A percentile compares a stretch with the other conserved stretches of the same genome.
Evolutionary conservation across 2,888 invertebrate species (phyloP).

Genomic region (Pristionchus mayeri): DNA sequence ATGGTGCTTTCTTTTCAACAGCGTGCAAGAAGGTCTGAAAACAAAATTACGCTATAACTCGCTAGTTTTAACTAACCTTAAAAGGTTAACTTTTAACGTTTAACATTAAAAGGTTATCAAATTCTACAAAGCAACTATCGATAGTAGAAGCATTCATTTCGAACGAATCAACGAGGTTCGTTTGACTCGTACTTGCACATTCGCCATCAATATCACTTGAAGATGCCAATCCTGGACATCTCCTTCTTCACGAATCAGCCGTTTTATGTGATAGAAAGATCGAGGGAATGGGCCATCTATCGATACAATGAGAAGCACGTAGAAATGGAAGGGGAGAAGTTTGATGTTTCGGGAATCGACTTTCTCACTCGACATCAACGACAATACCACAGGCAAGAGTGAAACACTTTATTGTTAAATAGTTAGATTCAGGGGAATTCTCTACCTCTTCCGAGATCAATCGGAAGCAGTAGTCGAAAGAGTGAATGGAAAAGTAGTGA

Average conservation of each 20-base stretch:
- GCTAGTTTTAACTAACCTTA: too few relatives aligned
- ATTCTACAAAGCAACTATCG: not conserved
- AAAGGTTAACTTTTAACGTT: not conserved
- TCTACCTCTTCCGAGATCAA: too few relatives aligned
- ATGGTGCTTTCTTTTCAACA: not conserved
- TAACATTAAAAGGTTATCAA: not conserved
- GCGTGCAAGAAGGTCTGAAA: not conserved
- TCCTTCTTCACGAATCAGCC: not conserved
- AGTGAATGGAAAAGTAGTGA: not conserved
- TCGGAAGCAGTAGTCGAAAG: not conserved
- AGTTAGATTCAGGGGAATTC: not conserved
- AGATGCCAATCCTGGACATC: not conserved
- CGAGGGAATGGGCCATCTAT: not conserved
- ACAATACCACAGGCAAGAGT: not conserved
- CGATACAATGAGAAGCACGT: not conserved
- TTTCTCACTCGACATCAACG: not conserved
- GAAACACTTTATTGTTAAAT: not conserved
- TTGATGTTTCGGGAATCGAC: not conserved
- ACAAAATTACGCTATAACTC: too few relatives aligned
- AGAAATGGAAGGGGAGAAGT: not conserved
- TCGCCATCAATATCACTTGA: not conserved
- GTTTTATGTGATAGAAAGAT: not conserved
- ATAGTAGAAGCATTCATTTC: not conserved
- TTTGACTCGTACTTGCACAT: not conserved
- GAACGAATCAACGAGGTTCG: not conserved